Percentiles rank a stretch among this genome's conserved stretches.
Evolutionary conservation across 2,888 invertebrate species (phyloP).

Genomic region (Drosophila acutilabella): DNA sequence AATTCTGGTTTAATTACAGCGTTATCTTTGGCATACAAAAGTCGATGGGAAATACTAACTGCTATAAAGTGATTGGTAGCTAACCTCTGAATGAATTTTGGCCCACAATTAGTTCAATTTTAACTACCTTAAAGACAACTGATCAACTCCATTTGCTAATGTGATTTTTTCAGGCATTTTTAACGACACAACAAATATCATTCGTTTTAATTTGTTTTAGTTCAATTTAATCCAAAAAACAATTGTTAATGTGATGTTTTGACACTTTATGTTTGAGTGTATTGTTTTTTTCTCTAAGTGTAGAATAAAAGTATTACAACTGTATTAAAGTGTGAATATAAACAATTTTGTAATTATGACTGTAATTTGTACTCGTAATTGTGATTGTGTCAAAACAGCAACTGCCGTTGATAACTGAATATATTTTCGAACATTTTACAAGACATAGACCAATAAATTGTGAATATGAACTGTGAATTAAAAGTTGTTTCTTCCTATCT

Average conservation of each 20-base stretch:
- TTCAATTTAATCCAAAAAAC: background rate
- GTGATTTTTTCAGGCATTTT: background rate
- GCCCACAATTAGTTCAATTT: conserved; percentile 35
- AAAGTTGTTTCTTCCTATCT: background rate
- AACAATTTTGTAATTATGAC: background rate
- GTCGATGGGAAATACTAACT: conserved; percentile 70
- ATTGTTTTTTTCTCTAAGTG: conserved; percentile 19
- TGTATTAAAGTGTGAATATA: conserved; percentile 11
- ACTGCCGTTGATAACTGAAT: conserved; percentile 33
- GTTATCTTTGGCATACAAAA: conserved; percentile 83
- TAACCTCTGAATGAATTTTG: conserved; percentile 46
- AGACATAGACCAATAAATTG: conserved; percentile 27
- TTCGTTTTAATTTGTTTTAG: background rate
- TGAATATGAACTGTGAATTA: background rate
- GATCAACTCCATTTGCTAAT: conserved; percentile 21
- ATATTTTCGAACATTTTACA: conserved; percentile 5
- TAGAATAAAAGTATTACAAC: conserved; percentile 52
- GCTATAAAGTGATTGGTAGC: conserved; percentile 82
- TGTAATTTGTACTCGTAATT: conserved; percentile 11
- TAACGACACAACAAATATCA: background rate
- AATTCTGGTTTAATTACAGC: conserved; percentile 56
- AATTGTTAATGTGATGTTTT: conserved; percentile 43
- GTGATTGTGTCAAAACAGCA: conserved; percentile 25
- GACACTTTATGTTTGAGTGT: conserved; percentile 15
- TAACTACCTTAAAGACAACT: conserved; percentile 31